Conservation (phyloP, 92 coral and sea anemone species). For the Parazoanthus swiftii region DNA sequence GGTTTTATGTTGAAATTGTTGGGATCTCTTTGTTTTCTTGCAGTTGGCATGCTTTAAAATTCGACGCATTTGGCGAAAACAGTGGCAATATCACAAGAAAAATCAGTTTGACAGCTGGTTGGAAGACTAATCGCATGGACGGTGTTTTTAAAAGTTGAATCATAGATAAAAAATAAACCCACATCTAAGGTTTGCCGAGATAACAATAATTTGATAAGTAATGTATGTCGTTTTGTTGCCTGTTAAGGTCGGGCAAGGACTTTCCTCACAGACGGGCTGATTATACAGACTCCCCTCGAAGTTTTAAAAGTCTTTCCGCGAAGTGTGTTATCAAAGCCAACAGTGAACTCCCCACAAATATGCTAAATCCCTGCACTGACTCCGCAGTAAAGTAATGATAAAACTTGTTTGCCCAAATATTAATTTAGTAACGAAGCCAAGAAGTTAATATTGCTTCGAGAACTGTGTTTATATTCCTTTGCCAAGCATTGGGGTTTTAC, state of each 20-base stretch:
- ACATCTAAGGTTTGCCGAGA: constrained; percentile 15
- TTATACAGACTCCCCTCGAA: neutral
- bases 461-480: neutral
- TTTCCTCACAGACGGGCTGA: neutral
- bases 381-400: neutral
- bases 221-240: constrained; percentile 4
- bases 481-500: no score
- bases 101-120: neutral
- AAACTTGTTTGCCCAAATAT: neutral
- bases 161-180: neutral
- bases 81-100: neutral
- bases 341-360: neutral
- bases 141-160: constrained; percentile 6
- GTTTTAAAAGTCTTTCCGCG: neutral
- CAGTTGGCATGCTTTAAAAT: neutral
- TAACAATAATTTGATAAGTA: constrained; percentile 27
- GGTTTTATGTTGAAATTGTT: neutral
- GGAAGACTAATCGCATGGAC: neutral
- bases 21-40: neutral
- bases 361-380: neutral
- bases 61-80: neutral
- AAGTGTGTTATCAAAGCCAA: neutral
- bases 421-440: neutral
- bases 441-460: neutral
- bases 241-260: neutral